Evolutionary conservation across 2,888 invertebrate species (phyloP), one percentile per base, ranked within the genome.

Genomic region (Nephrotoma guestfalica): DNA sequence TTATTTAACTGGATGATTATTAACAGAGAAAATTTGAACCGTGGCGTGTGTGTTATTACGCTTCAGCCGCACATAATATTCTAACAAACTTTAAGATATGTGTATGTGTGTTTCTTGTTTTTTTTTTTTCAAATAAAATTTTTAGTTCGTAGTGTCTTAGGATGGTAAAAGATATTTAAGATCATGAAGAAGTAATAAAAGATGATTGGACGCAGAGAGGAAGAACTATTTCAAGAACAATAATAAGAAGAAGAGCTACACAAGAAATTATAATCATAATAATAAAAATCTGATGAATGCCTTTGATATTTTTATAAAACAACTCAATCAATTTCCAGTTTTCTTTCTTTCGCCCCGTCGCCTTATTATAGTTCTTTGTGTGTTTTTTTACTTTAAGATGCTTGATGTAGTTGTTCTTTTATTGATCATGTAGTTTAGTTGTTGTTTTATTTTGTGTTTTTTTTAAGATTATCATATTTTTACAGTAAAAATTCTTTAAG

Each of bases 281-380:
- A 71, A 71, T 71, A 71, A 71, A 71, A 71, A 71, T 71, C 71
- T 71, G 71, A 71, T 71, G 71, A 71, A 71, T 71, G 71, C 71
- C 71, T 71, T 71, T 71, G 71, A 71, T 30, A 71, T 71, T 71
- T 71, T 71, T 71, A 71, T 71, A 42, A 84, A 84, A 84, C 84
- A 84, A 84, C 84, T 84, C 84, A 84, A 84, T 84, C 84, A 84
- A 84, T 84, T 84, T 84, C 84, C 84, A 84, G 84, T 84, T 84
- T 71, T 71, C 71, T 51, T 51, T 51, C 51, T 71, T 71, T 71
- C 71, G 71, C 71, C 71, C 51, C 71, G 71, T 71, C 71, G 71
- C 30, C 71, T 71, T 71, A 71, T 71, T 71, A 71, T 71, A 30
- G 71, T 71, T 71, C 71, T 71, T 71, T 71, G 71, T 71, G 71